phyloP scores from a whole-genome alignment of 2,888 invertebrate genomes.

The Temnothorax unifasciatus region DNA sequence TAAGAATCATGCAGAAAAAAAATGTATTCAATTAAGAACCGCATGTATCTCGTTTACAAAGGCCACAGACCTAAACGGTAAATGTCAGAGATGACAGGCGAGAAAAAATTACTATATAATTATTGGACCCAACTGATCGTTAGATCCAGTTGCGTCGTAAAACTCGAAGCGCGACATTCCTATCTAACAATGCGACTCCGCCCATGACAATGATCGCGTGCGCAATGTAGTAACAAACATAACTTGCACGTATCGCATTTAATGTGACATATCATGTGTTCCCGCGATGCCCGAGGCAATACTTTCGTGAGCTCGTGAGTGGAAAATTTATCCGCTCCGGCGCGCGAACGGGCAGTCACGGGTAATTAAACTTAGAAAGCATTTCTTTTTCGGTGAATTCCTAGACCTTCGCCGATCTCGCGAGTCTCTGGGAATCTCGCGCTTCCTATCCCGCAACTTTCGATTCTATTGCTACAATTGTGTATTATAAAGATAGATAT shows the following conservation, averaged over 20 bases:
- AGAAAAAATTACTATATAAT: background rate
- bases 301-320: background rate
- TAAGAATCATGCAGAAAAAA: background rate
- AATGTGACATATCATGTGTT: background rate
- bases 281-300: background rate
- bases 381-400: background rate
- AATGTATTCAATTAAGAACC: background rate
- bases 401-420: background rate
- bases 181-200: background rate
- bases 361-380: conserved; percentile 32
- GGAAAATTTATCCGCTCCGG: background rate
- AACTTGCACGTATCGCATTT: background rate
- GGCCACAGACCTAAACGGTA: background rate
- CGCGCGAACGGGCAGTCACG: background rate
- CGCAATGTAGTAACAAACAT: background rate
- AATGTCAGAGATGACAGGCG: background rate
- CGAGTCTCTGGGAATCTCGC: background rate
- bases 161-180: background rate
- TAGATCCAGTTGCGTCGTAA: conserved; percentile 43
- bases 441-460: background rate
- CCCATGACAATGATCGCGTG: background rate
- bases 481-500: background rate
- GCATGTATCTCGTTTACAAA: background rate
- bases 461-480: background rate
- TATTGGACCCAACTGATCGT: background rate